phyloP scores from a whole-genome alignment of 2,113 vertebrate species.

The Prinia subflava region DNA sequence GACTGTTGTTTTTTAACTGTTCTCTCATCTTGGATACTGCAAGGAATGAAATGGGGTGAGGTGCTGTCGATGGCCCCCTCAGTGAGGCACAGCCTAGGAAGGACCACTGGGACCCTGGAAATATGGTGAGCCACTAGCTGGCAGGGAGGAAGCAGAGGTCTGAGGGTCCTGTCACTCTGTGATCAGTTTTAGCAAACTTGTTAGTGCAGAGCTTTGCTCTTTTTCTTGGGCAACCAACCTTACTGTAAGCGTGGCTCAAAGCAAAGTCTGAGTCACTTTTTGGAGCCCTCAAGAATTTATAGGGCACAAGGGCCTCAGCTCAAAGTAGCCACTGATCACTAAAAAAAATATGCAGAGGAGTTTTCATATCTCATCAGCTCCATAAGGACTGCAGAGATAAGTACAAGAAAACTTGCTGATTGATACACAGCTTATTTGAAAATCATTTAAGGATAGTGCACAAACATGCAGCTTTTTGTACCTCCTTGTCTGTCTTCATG shows the following conservation, averaged over 20 bases:
- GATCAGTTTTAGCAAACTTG: neutral
- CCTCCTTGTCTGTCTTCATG: neutral
- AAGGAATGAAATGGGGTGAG: neutral
- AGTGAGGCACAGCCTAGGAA: fast-evolving
- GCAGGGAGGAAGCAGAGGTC: neutral
- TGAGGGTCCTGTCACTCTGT: neutral
- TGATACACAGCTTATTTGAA: neutral
- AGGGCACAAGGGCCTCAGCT: neutral
- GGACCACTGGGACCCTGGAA: neutral
- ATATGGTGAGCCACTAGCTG: fast-evolving
- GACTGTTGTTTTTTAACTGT: neutral
- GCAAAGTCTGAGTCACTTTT: neutral
- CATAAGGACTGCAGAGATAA: neutral
- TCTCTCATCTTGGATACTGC: neutral
- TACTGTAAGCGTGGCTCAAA: neutral
- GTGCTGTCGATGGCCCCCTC: fast-evolving
- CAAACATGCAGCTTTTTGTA: neutral
- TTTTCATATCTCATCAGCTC: neutral
- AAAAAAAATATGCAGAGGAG: neutral
- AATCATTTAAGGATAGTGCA: neutral
- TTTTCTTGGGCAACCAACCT: neutral
- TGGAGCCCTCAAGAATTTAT: neutral
- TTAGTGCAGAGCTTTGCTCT: neutral
- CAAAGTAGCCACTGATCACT: neutral
- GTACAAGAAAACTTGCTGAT: neutral